Conservation (phyloP, 2,113 vertebrate species). For the Gnathonemus longibarbis region DNA sequence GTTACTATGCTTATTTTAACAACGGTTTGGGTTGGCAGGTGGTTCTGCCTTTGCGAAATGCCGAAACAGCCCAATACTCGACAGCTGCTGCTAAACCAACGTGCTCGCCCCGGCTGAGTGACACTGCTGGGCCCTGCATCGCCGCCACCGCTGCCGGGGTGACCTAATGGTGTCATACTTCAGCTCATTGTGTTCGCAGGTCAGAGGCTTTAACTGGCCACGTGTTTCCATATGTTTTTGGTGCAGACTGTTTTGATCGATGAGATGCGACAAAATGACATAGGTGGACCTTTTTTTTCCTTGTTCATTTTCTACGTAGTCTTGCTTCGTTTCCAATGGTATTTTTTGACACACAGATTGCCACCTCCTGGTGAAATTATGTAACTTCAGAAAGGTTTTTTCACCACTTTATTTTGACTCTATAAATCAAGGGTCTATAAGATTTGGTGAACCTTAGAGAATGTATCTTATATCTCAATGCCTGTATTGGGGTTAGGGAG, state of each 20-base stretch:
- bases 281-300: not conserved
- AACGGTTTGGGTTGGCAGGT: conserved; percentile 32
- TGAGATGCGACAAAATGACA: not conserved
- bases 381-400: conserved; percentile 27
- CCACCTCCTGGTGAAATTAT: conserved; percentile 25
- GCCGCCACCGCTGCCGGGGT: not conserved
- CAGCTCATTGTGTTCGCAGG: conserved; percentile 33
- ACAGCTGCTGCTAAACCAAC: conserved; percentile 57
- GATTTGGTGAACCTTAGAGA: conserved; percentile 48
- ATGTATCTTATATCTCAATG: conserved; percentile 62
- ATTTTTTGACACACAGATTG: conserved; percentile 38
- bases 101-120: conserved; percentile 39
- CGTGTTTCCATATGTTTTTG: not conserved
- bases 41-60: conserved; percentile 45
- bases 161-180: conserved; percentile 1
- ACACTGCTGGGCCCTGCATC: conserved; percentile 31
- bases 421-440: conserved; percentile 44
- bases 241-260: not conserved
- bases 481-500: conserved; percentile 44
- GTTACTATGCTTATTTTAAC: conserved; percentile 40
- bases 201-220: not conserved
- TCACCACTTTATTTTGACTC: conserved; percentile 35
- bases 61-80: conserved; percentile 50
- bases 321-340: conserved; percentile 28
- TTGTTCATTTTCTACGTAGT: not conserved